phyloP scores from a whole-genome alignment of 2,888 invertebrate species.

The Heliconius aoede region DNA sequence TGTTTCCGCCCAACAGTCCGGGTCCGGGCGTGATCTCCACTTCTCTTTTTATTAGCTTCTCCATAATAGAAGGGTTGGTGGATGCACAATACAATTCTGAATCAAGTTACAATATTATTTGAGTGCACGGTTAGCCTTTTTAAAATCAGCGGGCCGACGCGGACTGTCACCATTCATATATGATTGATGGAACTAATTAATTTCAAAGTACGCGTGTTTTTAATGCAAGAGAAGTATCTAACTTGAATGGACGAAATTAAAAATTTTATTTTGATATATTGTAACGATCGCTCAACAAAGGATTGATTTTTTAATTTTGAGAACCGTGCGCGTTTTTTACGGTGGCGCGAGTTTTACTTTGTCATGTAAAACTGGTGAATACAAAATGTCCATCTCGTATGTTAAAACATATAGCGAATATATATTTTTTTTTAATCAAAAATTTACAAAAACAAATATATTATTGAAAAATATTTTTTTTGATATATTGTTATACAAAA shows the following conservation, averaged over 20 bases:
- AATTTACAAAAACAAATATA: background rate
- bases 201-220: slow-evolving; percentile 70
- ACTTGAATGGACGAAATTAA: slow-evolving; percentile 73
- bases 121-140: slow-evolving; percentile 62
- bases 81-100: slow-evolving; percentile 68
- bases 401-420: too few species aligned
- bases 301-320: slow-evolving; percentile 60
- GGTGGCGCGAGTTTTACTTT: slow-evolving; percentile 33
- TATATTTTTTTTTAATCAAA: background rate
- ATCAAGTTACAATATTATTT: slow-evolving; percentile 77
- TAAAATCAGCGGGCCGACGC: slow-evolving; percentile 72
- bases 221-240: slow-evolving; percentile 64
- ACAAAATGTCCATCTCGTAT: slow-evolving; percentile 11
- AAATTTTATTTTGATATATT: slow-evolving; percentile 59
- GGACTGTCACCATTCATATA: slow-evolving; percentile 71
- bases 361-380: slow-evolving; percentile 25
- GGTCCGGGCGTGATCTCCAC: slow-evolving; percentile 60
- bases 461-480: background rate
- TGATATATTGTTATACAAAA: background rate
- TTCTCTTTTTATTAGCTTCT: slow-evolving; percentile 51
- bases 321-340: slow-evolving; percentile 38
- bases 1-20: slow-evolving; percentile 66
- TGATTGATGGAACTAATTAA: slow-evolving; percentile 84
- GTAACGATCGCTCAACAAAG: slow-evolving; percentile 59
- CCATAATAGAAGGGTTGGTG: slow-evolving; percentile 66